Percentiles rank a stretch among this genome's conserved stretches.
Conservation (phyloP, 2,797 vertebrate genomes). For the Pangasius djambal region DNA sequence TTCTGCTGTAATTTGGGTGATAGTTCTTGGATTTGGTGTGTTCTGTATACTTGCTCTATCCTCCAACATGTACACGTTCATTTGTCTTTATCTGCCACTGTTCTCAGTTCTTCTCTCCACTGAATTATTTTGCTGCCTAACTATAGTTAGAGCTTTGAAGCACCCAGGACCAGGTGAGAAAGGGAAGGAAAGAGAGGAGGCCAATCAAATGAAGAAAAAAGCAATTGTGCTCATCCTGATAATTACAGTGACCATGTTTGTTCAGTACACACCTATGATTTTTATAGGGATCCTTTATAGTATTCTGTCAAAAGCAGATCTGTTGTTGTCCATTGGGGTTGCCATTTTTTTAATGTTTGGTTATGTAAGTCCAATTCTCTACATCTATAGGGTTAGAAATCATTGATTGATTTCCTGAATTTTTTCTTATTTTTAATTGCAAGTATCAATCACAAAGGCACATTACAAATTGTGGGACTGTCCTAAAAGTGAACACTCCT, state of each 20-base stretch:
- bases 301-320: not conserved
- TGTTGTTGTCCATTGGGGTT: not conserved
- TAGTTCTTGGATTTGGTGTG: not conserved
- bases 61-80: not conserved
- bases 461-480: not conserved
- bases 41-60: not conserved
- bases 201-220: conserved; percentile 58
- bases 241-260: conserved; percentile 59
- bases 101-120: not conserved
- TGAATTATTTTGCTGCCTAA: conserved; percentile 39
- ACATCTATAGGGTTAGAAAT: conserved; percentile 19
- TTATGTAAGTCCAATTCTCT: not conserved
- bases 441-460: not conserved
- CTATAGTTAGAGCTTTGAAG: conserved; percentile 44
- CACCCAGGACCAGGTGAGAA: conserved; percentile 11
- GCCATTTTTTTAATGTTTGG: not conserved
- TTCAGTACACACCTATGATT: conserved; percentile 28
- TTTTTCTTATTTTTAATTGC: not conserved
- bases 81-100: conserved; percentile 3
- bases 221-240: conserved; percentile 60
- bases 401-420: not conserved
- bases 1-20: conserved; percentile 24
- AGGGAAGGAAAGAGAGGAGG: conserved; percentile 26
- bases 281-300: not conserved
- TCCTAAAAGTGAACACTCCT: not conserved